phyloP scores from a whole-genome alignment of 2,888 invertebrate genomes.

The Abrostola triplasia region DNA sequence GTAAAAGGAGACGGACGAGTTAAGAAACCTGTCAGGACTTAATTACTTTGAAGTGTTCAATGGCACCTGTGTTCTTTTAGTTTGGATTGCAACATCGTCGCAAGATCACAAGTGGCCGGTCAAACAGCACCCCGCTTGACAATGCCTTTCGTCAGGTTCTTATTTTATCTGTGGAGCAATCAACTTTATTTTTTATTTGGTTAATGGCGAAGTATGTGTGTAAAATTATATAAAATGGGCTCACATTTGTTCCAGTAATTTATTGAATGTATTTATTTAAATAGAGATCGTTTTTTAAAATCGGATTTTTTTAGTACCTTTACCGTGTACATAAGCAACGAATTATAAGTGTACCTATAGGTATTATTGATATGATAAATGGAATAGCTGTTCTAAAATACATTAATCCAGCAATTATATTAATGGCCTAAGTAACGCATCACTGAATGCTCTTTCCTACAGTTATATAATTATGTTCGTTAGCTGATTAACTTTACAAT shows the following conservation, averaged over 20 bases:
- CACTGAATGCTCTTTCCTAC: slow-evolving; percentile 2
- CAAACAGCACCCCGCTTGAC: neutral
- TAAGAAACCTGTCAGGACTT: slow-evolving; percentile 68
- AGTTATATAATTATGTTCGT: neutral
- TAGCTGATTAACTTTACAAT: neutral
- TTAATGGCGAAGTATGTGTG: neutral
- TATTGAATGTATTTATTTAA: neutral
- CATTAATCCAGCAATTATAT: neutral
- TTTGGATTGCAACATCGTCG: slow-evolving; percentile 59
- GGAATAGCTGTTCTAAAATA: neutral
- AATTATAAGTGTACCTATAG: neutral
- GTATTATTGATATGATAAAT: no score
- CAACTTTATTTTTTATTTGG: neutral
- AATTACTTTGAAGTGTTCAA: slow-evolving; percentile 65
- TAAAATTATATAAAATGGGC: neutral
- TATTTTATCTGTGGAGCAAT: neutral
- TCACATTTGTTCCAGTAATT: neutral
- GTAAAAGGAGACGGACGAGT: slow-evolving; percentile 70
- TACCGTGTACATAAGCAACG: no score
- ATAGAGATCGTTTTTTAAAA: neutral
- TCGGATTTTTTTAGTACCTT: neutral
- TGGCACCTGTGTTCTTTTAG: slow-evolving; percentile 53
- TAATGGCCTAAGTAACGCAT: neutral
- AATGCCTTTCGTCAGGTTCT: slow-evolving; percentile 3
- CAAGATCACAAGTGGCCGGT: slow-evolving; percentile 16